Evolutionary conservation across 2,888 invertebrate genomes (phyloP).

Genomic region (Gnatocerus cornutus): DNA sequence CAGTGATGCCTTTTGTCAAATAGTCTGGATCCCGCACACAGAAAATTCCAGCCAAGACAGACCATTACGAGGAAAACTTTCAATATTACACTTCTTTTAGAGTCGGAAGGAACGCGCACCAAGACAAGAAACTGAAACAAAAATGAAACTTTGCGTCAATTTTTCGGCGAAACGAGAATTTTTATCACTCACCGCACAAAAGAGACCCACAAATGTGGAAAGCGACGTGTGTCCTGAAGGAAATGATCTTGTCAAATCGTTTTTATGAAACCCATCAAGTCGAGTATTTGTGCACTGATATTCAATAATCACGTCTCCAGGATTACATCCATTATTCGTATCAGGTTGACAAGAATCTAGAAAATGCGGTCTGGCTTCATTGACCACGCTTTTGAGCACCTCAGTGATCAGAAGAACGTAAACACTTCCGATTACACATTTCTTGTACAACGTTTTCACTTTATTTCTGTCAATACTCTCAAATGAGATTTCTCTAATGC

Average conservation of each 20-base stretch:
- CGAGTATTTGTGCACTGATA: slow-evolving; percentile 78
- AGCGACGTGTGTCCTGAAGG: slow-evolving; percentile 84
- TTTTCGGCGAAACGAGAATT: too few species aligned
- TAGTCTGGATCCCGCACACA: slow-evolving; percentile 79
- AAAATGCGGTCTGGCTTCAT: slow-evolving; percentile 84
- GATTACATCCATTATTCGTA: slow-evolving; percentile 76
- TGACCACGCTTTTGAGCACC: slow-evolving; percentile 78
- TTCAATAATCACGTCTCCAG: slow-evolving; percentile 75
- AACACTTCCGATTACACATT: slow-evolving; percentile 70
- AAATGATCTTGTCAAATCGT: slow-evolving; percentile 79
- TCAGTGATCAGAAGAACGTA: slow-evolving; percentile 75
- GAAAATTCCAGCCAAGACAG: slow-evolving; percentile 76
- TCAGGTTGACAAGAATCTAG: slow-evolving; percentile 81
- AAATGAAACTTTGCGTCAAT: slow-evolving; percentile 17
- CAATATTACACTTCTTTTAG: slow-evolving; percentile 55
- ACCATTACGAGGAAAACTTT: slow-evolving; percentile 77
- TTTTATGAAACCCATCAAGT: slow-evolving; percentile 74
- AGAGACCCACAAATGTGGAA: slow-evolving; percentile 78
- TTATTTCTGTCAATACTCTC: neutral
- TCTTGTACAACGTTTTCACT: neutral
- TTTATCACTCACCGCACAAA: slow-evolving; percentile 76
- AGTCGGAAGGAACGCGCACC: slow-evolving; percentile 65
- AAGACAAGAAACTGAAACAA: slow-evolving; percentile 78
- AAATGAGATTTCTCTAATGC: neutral
- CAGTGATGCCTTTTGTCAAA: slow-evolving; percentile 84